A percentile compares a stretch with the other conserved stretches of the same genome.
These are phyloP conservation scores for Chrysogorgia sp. DNA, from an alignment of 92 coral and sea anemone species.

Conservation along the genomic window DNA sequence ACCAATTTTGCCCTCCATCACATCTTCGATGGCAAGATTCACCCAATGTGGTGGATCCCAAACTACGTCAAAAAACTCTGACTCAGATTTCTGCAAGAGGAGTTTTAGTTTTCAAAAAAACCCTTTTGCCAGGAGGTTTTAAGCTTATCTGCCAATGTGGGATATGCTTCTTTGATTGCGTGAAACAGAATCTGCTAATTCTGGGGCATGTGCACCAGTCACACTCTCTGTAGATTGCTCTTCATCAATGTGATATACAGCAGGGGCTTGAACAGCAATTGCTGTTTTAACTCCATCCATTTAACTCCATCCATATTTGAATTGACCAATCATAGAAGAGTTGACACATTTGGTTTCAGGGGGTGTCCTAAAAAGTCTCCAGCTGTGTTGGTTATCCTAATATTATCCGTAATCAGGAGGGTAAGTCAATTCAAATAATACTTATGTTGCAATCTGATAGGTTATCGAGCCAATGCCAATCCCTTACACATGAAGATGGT, in stretches of 20 bases:
- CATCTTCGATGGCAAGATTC: slow-evolving; percentile 12
- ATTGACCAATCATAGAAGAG: too few relatives aligned
- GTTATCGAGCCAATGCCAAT: too few relatives aligned
- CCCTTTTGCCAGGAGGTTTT: not conserved
- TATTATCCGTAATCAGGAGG: too few relatives aligned
- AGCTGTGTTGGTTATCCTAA: too few relatives aligned
- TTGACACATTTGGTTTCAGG: too few relatives aligned
- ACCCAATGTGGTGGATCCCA: slow-evolving; percentile 34
- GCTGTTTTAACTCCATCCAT: not conserved
- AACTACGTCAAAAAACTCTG: not conserved
- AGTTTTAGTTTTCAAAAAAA: not conserved
- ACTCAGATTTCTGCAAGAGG: slow-evolving; percentile 1
- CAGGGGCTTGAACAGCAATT: not conserved
- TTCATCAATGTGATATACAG: not conserved
- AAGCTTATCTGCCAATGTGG: not conserved
- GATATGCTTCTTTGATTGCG: not conserved
- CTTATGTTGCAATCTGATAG: too few relatives aligned
- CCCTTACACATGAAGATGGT: too few relatives aligned
- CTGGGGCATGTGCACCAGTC: not conserved
- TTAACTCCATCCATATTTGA: too few relatives aligned
- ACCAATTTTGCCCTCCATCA: too few relatives aligned
- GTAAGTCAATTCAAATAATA: too few relatives aligned
- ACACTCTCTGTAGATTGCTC: not conserved
- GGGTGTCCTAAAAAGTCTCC: too few relatives aligned
- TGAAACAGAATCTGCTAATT: not conserved